Percentiles rank a stretch among this genome's conserved stretches.
phyloP scores from a whole-genome alignment of 2,113 vertebrate species.

The Micromys minutus region DNA sequence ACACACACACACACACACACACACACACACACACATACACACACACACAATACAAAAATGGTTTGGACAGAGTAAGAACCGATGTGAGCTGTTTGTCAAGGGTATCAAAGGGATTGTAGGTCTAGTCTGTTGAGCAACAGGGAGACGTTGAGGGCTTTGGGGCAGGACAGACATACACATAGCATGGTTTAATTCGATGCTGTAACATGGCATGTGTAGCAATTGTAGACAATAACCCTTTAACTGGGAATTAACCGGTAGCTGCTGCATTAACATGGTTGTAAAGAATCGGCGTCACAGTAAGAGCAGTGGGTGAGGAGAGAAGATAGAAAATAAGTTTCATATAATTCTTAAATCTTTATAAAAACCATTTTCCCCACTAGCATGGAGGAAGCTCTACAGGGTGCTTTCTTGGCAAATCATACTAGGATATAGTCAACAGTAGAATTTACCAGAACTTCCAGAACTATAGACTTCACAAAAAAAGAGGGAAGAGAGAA shows the following conservation, averaged over 20 bases:
- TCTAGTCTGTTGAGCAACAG: background rate
- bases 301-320: background rate
- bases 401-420: constrained; percentile 15
- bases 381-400: background rate
- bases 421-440: background rate
- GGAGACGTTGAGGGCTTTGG: background rate
- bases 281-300: constrained; percentile 28
- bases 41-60: background rate
- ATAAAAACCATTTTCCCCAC: background rate
- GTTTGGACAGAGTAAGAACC: background rate
- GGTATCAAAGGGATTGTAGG: background rate
- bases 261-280: background rate
- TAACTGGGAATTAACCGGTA: background rate
- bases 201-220: background rate
- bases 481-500: background rate
- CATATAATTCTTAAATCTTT: constrained; percentile 39
- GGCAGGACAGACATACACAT: background rate
- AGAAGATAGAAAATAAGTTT: constrained; percentile 57
- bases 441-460: constrained; percentile 46
- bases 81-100: background rate
- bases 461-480: constrained; percentile 32
- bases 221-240: background rate
- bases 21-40: no score
- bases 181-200: background rate
- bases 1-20: background rate